Evolutionary conservation across 2,113 vertebrate species (phyloP), one percentile per base, ranked within the genome.

Genomic region (Clarias magur): DNA sequence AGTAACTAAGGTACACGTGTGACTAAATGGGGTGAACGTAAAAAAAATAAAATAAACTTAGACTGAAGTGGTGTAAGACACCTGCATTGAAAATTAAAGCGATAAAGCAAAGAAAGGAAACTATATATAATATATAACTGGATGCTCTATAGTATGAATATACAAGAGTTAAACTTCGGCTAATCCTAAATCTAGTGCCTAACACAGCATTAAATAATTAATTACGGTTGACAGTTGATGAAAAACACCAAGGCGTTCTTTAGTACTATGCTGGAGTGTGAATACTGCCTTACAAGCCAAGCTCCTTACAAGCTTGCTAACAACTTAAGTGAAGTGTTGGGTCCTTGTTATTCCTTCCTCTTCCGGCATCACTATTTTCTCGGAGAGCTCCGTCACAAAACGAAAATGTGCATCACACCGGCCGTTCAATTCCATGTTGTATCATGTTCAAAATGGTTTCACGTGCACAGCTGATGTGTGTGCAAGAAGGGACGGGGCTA

Each of bases 1-100:
- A 65, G 27, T 70, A 57, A 59, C 57, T 80, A 68, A 0, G 57
- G 27, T 30, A 30, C 13, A 56, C 75, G 63, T 85, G 89, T 89
- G 91, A 89, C 83, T 89, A 84, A 85, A 91, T 65, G 84, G 85
- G 85, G 83, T 89, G 90, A 92, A 90, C 11, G 89, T 86, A 88
- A 30, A 67, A 30, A 88, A 38, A 38, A 38, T 38, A 38, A 38
- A 38, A 38, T 89, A 91, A 93, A 95, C 93, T 95, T 95, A 92
- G 93, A 94, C 94, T 89, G 92, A 80, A 10, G 93, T 78, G 82
- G 92, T 54, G 93, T 93, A 94, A 95, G 94, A 95, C 93, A 94
- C 93, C 88, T 91, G 90, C 94, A 90, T 94, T 91, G 94, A 94
- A 95, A 95, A 95, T 93, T 93, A 93, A 91, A 95, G 48, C 30